phyloP scores from a whole-genome alignment of 2,888 invertebrate species.

The Drosophila hamatofila region DNA sequence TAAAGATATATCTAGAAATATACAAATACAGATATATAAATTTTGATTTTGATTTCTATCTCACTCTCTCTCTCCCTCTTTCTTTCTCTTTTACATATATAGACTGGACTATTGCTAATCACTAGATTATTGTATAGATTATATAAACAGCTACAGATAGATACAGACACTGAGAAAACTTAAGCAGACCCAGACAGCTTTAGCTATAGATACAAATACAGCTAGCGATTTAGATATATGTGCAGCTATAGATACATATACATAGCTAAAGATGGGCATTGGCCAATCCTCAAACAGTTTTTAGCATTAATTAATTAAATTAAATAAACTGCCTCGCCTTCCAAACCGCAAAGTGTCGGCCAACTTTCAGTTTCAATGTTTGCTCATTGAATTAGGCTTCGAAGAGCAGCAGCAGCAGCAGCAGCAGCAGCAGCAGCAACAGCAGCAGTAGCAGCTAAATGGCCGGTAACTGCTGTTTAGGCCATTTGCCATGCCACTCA shows the following conservation, averaged over 20 bases:
- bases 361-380: slow-evolving; percentile 57
- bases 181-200: neutral
- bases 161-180: neutral
- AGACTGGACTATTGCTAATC: no score
- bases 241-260: neutral
- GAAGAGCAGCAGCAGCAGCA: slow-evolving; percentile 20
- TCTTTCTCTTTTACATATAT: no score
- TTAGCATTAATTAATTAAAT: slow-evolving; percentile 47
- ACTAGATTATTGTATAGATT: no score
- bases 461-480: neutral
- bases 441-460: slow-evolving; percentile 25
- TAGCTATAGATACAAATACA: slow-evolving; percentile 8
- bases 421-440: slow-evolving; percentile 15
- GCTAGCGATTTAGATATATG: neutral
- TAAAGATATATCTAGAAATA: neutral
- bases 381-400: slow-evolving; percentile 34
- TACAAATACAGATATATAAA: slow-evolving; percentile 7
- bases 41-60: no score
- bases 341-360: neutral
- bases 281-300: slow-evolving; percentile 15
- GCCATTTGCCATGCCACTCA: slow-evolving; percentile 23
- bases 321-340: slow-evolving; percentile 10
- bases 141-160: no score
- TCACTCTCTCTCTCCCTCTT: no score
- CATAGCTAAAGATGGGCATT: slow-evolving; percentile 1